These are phyloP conservation scores for Nycticryphes semicollaris DNA, from an alignment of 2,113 vertebrate genomes.

Conservation along the genomic window DNA sequence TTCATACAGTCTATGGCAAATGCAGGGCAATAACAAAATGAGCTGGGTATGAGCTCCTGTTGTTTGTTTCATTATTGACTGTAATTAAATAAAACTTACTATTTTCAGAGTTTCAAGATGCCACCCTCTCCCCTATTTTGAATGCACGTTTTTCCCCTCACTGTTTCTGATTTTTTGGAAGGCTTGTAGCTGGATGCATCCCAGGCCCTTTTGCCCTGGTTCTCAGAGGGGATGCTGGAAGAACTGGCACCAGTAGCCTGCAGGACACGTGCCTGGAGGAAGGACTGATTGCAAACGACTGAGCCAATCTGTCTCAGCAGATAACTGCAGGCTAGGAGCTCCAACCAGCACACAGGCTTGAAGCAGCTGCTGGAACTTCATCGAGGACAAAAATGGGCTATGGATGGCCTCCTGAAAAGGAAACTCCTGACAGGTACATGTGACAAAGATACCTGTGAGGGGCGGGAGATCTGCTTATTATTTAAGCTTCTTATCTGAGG, in stretches of 20 bases:
- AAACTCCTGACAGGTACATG: rapidly evolving
- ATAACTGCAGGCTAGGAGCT: not conserved
- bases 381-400: not conserved
- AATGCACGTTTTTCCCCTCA: not conserved
- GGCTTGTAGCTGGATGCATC: not conserved
- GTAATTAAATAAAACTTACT: not conserved
- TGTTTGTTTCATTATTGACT: not conserved
- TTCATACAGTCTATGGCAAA: not conserved
- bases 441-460: not conserved
- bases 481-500: not conserved
- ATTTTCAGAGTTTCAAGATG: not conserved
- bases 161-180: not conserved
- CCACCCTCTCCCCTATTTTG: not conserved
- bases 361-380: not conserved
- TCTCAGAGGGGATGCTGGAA: not conserved
- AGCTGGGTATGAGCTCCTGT: not conserved
- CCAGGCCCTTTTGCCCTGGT: not conserved
- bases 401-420: not conserved
- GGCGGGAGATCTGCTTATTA: not conserved
- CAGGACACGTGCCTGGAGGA: not conserved
- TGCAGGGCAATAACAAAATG: not conserved
- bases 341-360: not conserved
- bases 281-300: not conserved
- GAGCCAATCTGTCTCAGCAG: constrained; percentile 13
- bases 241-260: not conserved